Base-by-base conservation (phyloP, 2,888 invertebrate genomes). In the Volucella inflata region DNA sequence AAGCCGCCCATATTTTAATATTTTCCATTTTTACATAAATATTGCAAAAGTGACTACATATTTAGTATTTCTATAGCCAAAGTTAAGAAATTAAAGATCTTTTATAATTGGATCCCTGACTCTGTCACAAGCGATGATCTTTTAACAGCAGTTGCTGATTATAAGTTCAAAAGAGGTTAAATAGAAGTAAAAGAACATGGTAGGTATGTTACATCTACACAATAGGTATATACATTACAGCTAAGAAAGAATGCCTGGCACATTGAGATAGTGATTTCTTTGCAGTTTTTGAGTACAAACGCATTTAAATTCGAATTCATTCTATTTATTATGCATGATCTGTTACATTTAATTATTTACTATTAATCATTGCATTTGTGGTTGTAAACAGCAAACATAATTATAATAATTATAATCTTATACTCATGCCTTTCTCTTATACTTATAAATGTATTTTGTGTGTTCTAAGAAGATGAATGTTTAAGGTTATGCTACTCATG, bases 331-430 rank as follows among this genome's bases (percentile, higher is more conserved):
- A 53, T 55, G 80, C 80, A 80, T 80, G 74, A 42, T 55, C 11
- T 16, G 36, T 68, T 53, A 53, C 17, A 78, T 42, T 42, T 50
- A 46, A 57, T 30, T 53, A 55, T 38, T 60, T 55, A 40, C 8
- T 65, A 74, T 48, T 68, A 78, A 48, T 64, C 64, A 67, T 65
- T 72, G 65, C 74, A 80, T 74, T 67, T 74, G 74, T 74, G 80
- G 74, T 74, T 68, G 60, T 80, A 50, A 67, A 53, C 21, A 48
- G 67, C 72, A 80, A 74, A 74, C 48, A 59, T 78, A 71, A 21
- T 30, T 30, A 60, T 46, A 60, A 36, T 12, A 62, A 8, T 50
- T 17, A 10, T 40, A 57, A 36, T 8, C 14, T n/a, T 44, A 50
- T 50, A 57, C 57, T 59, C 57, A 57, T 48, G 36, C 21, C 36